Evolutionary conservation across 2,797 vertebrate genomes (phyloP).

Genomic region (Syncerus caffer): DNA sequence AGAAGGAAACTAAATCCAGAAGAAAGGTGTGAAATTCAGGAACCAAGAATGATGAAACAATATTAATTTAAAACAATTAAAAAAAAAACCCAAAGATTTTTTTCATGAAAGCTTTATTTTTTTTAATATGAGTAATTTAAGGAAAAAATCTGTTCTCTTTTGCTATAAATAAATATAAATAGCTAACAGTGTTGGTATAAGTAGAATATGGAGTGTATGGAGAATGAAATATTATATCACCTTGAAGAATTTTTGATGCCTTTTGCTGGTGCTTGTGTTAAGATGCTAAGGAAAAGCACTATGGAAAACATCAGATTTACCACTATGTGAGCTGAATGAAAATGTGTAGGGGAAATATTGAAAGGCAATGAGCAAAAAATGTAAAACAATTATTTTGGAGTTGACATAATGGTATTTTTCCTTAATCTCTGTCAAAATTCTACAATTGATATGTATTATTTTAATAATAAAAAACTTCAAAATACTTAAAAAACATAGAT

Average conservation of each 20-base stretch:
- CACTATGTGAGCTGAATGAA: background rate
- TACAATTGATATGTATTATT: background rate
- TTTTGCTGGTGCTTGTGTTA: background rate
- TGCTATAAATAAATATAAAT: background rate
- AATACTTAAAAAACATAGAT: background rate
- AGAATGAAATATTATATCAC: background rate
- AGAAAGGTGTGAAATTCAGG: background rate
- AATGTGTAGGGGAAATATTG: background rate
- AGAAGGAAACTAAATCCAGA: background rate
- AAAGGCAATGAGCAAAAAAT: background rate
- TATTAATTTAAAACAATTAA: background rate
- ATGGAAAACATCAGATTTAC: background rate
- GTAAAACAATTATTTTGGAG: background rate
- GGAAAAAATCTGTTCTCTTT: background rate
- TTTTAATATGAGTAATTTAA: background rate
- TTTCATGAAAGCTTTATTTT: background rate
- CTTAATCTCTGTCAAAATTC: background rate
- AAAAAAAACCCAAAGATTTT: background rate
- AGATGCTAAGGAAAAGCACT: background rate
- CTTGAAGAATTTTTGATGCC: background rate
- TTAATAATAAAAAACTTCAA: background rate
- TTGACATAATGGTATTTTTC: background rate
- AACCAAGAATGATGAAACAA: background rate
- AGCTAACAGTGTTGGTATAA: background rate
- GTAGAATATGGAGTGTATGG: background rate